Evolutionary conservation across 2,797 vertebrate species (phyloP).

Genomic region (Lerista edwardsae): DNA sequence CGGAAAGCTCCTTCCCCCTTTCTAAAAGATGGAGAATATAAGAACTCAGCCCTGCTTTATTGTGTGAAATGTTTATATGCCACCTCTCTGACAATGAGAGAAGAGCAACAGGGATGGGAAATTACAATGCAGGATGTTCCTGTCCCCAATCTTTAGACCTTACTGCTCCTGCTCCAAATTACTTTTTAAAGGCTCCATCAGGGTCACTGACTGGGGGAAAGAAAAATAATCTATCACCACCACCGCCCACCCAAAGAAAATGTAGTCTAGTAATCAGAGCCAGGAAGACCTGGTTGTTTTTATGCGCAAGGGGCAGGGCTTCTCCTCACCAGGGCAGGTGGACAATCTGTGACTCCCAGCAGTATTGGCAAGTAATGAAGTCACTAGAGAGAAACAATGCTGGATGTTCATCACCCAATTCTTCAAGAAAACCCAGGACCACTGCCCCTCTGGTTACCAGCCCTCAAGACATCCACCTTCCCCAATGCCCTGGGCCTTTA

Average conservation of each 20-base stretch:
- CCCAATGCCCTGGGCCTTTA: conserved; percentile 61
- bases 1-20: conserved; percentile 89
- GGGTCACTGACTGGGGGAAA: neutral
- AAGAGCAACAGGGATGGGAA: neutral
- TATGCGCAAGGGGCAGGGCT: too few relatives aligned
- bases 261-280: neutral
- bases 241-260: too few relatives aligned
- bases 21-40: conserved; percentile 66
- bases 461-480: neutral
- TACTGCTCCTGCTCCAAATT: neutral
- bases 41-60: neutral
- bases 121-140: neutral
- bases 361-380: neutral
- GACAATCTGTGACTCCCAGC: neutral
- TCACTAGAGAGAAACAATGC: neutral
- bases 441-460: neutral
- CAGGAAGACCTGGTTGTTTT: neutral
- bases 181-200: neutral
- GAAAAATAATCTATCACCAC: too few relatives aligned
- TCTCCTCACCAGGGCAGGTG: neutral
- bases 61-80: neutral
- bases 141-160: neutral
- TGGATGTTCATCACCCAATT: neutral
- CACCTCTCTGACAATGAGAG: neutral
- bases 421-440: neutral